phyloP scores from a whole-genome alignment of 2,113 vertebrate species.

The Callopanchax toddi region DNA sequence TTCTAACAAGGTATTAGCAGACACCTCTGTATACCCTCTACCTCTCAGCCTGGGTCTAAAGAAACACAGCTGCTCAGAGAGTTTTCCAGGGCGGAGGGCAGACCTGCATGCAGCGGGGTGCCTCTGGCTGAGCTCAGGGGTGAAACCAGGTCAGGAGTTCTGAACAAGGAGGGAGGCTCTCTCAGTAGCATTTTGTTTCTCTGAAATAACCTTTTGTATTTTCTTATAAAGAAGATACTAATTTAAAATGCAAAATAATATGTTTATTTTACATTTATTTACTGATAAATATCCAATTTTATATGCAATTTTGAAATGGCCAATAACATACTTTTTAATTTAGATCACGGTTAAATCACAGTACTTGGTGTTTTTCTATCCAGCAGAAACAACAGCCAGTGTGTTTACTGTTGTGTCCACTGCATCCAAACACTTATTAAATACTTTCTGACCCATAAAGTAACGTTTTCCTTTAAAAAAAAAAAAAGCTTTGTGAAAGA shows the following conservation, averaged over 20 bases:
- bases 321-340: not conserved
- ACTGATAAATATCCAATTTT: too few species aligned
- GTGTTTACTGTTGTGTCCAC: not conserved
- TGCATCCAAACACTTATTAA: too few species aligned
- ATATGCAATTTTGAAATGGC: too few species aligned
- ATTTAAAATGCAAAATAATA: too few species aligned
- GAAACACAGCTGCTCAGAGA: conserved; percentile 77
- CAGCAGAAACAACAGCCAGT: not conserved
- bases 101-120: conserved; percentile 58
- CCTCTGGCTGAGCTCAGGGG: conserved; percentile 61
- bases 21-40: conserved; percentile 68
- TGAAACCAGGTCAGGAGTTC: conserved; percentile 65
- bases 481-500: too few species aligned
- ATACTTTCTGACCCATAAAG: too few species aligned
- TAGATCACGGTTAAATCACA: not conserved
- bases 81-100: conserved; percentile 64
- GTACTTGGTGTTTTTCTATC: too few species aligned
- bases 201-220: not conserved
- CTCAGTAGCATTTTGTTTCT: conserved; percentile 23
- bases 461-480: too few species aligned
- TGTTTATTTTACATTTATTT: too few species aligned
- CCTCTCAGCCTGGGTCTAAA: conserved; percentile 65
- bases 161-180: conserved; percentile 37
- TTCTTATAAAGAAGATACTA: too few species aligned
- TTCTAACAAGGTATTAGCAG: conserved; percentile 84